Conservation (phyloP, 2,113 vertebrate genomes). For the Girardinichthys multiradiatus region DNA sequence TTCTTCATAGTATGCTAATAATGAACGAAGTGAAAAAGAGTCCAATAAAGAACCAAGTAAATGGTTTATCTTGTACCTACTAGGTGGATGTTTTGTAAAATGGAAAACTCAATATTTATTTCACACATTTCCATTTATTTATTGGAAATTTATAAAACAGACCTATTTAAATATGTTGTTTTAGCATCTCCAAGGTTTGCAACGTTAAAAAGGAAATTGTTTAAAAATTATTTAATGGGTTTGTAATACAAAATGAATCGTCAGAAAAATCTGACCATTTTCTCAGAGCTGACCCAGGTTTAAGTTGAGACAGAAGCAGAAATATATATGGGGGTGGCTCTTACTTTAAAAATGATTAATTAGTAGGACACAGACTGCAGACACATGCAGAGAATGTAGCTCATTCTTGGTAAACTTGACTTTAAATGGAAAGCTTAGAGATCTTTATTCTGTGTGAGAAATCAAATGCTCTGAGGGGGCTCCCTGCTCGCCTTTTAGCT, state of each 20-base stretch:
- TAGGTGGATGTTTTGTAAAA: neutral
- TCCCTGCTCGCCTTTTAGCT: neutral
- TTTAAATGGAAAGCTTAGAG: too few species aligned
- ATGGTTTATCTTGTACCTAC: neutral
- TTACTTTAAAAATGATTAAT: neutral
- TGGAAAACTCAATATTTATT: neutral
- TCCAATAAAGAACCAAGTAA: neutral
- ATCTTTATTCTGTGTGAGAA: neutral
- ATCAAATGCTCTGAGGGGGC: neutral
- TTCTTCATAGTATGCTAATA: neutral
- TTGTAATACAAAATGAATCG: neutral
- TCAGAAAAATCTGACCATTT: neutral
- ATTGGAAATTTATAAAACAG: neutral
- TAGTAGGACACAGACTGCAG: too few species aligned
- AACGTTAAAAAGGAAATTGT: neutral
- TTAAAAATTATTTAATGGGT: neutral
- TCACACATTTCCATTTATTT: too few species aligned
- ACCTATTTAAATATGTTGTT: neutral
- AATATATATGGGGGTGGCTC: neutral
- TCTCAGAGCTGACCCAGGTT: neutral
- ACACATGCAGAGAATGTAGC: too few species aligned
- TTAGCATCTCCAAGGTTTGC: neutral
- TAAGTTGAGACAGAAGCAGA: neutral
- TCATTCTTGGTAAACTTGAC: too few species aligned
- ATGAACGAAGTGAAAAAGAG: constrained; percentile 5